These are phyloP conservation scores for Scrobipalpa atriplicella DNA, from an alignment of 2,888 invertebrate species.

Conservation along the genomic window DNA sequence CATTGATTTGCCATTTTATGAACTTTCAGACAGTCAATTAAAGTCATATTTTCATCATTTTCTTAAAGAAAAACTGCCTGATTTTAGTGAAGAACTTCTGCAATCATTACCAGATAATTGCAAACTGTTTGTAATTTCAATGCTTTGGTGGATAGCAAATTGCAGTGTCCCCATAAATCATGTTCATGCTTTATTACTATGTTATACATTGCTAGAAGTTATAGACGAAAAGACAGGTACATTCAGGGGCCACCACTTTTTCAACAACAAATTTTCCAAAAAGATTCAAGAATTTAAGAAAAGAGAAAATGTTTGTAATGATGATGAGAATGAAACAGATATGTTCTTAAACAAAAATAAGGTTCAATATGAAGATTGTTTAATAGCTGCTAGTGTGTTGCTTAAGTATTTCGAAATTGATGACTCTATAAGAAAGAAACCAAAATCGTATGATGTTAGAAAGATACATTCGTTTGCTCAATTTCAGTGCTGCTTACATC, in stretches of 20 bases:
- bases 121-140: constrained; percentile 81
- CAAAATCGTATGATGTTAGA: constrained; percentile 80
- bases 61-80: constrained; percentile 67
- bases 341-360: constrained; percentile 72
- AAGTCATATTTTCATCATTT: constrained; percentile 73
- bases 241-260: constrained; percentile 72
- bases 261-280: constrained; percentile 71
- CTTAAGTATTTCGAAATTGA: constrained; percentile 83
- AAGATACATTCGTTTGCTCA: constrained; percentile 85
- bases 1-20: constrained; percentile 49
- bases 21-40: constrained; percentile 55
- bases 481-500: constrained; percentile 85
- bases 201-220: constrained; percentile 81
- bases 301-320: constrained; percentile 31
- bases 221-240: constrained; percentile 83
- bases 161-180: constrained; percentile 69
- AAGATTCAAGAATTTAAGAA: constrained; percentile 62
- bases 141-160: constrained; percentile 84
- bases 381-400: constrained; percentile 82
- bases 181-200: constrained; percentile 82
- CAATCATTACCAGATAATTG: constrained; percentile 80
- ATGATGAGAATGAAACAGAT: constrained; percentile 45
- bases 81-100: constrained; percentile 59
- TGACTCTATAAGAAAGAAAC: constrained; percentile 74
- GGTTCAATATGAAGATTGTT: constrained; percentile 82